Conservation (phyloP, 2,888 invertebrate genomes). For the Macrophya alboannulata region DNA sequence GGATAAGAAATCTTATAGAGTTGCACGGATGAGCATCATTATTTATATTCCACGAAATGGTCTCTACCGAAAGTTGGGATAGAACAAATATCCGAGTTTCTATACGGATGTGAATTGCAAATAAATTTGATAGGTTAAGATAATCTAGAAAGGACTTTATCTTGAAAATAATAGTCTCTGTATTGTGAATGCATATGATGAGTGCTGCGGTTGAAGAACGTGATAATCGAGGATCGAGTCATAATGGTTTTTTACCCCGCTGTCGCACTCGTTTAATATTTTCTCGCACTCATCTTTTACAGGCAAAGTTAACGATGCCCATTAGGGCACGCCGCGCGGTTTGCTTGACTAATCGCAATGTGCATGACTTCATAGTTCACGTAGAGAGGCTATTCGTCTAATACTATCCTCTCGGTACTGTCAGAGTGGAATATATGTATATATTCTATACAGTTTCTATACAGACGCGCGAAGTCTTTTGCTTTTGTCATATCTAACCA, state of each 20-base stretch:
- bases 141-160: neutral
- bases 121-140: neutral
- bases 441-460: constrained; percentile 11
- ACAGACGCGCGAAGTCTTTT: neutral
- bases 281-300: constrained; percentile 31
- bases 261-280: constrained; percentile 1
- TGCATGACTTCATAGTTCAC: constrained; percentile 76
- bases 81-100: too few relatives aligned
- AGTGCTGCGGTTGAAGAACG: neutral
- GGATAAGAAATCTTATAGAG: neutral
- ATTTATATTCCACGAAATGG: too few relatives aligned
- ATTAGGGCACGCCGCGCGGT: constrained; percentile 74
- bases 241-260: neutral
- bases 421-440: constrained; percentile 65
- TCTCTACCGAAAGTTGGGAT: too few relatives aligned
- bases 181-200: neutral
- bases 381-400: constrained; percentile 78
- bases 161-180: neutral
- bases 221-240: neutral
- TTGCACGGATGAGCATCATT: too few relatives aligned
- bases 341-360: constrained; percentile 76
- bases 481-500: neutral
- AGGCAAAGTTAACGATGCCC: constrained; percentile 75
- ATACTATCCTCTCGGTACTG: constrained; percentile 75
- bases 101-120: too few relatives aligned